phyloP scores from a whole-genome alignment of 2,113 vertebrate genomes.

The Pungitius pungitius region DNA sequence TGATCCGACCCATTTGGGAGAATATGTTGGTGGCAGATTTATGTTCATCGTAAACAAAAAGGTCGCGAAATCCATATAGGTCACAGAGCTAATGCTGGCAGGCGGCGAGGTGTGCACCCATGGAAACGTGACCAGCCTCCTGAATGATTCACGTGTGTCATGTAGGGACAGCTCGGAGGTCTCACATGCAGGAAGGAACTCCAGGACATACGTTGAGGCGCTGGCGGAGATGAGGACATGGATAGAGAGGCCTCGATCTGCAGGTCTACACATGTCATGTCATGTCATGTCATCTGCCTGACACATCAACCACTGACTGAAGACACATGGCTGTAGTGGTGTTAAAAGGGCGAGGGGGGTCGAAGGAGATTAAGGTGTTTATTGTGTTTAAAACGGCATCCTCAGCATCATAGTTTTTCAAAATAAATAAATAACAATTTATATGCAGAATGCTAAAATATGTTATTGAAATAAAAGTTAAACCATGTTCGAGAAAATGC shows the following conservation, averaged over 20 bases:
- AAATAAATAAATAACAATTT: background rate
- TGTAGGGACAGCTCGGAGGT: conserved; percentile 55
- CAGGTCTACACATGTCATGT: background rate
- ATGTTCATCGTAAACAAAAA: conserved; percentile 41
- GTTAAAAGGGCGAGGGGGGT: background rate
- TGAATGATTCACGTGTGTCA: conserved; percentile 73
- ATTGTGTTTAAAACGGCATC: background rate
- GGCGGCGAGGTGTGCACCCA: conserved; percentile 26
- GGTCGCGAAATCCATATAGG: conserved; percentile 56
- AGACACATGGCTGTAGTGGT: background rate
- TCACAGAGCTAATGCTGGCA: conserved; percentile 54
- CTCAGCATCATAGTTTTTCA: no score
- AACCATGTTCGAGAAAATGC: no score
- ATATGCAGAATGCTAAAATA: background rate
- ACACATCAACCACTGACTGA: background rate
- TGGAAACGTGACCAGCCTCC: conserved; percentile 61
- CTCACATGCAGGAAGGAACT: conserved; percentile 15
- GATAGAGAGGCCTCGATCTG: background rate
- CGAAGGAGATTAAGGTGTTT: background rate
- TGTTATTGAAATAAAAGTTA: no score
- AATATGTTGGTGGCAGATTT: conserved; percentile 13
- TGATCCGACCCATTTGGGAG: background rate
- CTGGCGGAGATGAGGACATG: background rate
- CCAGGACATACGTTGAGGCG: conserved; percentile 5
- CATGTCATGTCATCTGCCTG: background rate